Conservation (phyloP, 35 echinoderm and acorn worm genomes). For the Acanthaster planci region DNA sequence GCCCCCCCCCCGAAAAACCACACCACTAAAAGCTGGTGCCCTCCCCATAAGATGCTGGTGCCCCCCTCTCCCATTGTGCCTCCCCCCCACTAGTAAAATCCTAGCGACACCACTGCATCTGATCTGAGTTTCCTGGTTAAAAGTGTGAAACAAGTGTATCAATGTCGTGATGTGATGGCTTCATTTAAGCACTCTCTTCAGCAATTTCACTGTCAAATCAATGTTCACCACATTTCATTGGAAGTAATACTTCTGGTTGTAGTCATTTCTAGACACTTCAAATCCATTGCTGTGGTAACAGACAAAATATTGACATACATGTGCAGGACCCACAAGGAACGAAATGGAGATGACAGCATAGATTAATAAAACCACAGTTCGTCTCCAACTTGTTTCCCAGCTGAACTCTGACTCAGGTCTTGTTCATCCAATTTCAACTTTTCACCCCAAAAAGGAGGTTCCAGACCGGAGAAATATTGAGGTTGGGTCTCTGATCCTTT, state of each 20-base stretch:
- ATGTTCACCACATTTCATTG: neutral
- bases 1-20: no score
- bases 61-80: no score
- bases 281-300: neutral
- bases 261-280: neutral
- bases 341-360: neutral
- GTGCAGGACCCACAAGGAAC: neutral
- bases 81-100: no score
- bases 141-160: no score
- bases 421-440: conserved; percentile 13
- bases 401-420: neutral
- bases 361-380: neutral
- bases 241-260: neutral
- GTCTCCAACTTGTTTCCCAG: neutral
- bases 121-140: no score
- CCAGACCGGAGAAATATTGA: neutral
- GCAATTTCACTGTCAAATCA: no score
- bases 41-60: no score
- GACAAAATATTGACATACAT: neutral
- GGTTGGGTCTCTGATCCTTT: neutral
- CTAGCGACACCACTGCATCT: no score
- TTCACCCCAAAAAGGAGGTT: neutral
- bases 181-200: no score
- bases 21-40: no score
- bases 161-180: no score